Percentiles rank a stretch among this genome's conserved stretches.
phyloP scores from a whole-genome alignment of 2,113 vertebrate species.

The Motacilla alba region DNA sequence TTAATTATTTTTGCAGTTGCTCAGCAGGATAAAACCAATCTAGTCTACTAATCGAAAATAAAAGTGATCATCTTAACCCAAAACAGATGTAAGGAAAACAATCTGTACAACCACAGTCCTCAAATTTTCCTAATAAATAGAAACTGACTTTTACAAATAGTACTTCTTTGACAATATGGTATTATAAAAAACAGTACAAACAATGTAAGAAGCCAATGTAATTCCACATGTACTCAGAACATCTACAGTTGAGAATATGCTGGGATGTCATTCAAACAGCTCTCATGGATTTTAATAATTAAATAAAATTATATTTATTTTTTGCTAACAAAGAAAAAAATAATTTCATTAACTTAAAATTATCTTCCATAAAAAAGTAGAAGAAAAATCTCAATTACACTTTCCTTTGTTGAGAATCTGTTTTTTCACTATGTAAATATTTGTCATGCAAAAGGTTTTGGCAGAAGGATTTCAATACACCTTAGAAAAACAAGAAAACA shows the following conservation, averaged over 20 bases:
- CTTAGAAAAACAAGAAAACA: not conserved
- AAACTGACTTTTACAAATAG: not conserved
- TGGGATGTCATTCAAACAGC: not conserved
- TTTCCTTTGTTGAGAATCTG: not conserved
- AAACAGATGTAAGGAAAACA: not conserved
- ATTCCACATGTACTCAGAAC: not conserved
- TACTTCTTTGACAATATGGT: not conserved
- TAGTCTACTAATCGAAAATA: not conserved
- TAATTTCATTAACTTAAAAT: not conserved
- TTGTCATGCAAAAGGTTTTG: not conserved
- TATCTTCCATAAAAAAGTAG: not conserved
- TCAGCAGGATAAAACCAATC: not conserved
- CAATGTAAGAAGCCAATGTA: not conserved
- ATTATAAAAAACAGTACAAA: not conserved
- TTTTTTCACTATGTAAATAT: not conserved
- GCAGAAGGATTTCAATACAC: not conserved
- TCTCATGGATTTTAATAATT: not conserved
- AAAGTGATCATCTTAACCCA: not conserved
- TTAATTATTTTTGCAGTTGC: not conserved
- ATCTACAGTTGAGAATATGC: not conserved
- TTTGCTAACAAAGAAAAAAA: not conserved
- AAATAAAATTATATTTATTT: not conserved
- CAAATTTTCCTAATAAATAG: not conserved
- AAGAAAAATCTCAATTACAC: not conserved
- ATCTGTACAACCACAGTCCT: not conserved